phyloP scores from a whole-genome alignment of 2,113 vertebrate genomes.

The Pachycephala philippinensis region DNA sequence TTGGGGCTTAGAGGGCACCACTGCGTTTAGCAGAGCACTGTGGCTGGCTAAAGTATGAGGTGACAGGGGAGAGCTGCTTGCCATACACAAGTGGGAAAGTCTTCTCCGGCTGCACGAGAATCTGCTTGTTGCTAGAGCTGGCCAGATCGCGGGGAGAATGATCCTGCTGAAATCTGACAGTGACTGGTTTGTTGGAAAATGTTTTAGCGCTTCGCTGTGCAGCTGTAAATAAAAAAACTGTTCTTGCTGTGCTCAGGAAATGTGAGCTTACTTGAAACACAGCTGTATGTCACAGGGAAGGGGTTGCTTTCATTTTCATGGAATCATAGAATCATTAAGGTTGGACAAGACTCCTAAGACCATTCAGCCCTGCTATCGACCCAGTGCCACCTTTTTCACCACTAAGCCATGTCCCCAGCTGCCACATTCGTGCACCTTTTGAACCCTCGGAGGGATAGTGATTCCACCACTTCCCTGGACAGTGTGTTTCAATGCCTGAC shows the following conservation, averaged over 20 bases:
- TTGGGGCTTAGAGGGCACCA: accelerated
- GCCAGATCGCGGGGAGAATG: not conserved
- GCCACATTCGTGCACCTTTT: not conserved
- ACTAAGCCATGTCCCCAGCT: not conserved
- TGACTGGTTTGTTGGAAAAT: not conserved
- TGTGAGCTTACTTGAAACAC: not conserved
- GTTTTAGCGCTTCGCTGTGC: not conserved
- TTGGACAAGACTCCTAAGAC: not conserved
- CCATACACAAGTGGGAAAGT: accelerated
- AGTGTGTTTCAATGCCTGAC: not conserved
- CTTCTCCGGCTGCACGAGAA: not conserved
- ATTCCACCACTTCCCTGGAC: not conserved
- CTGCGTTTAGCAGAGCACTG: not conserved
- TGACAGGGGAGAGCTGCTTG: not conserved
- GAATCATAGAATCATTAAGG: not conserved
- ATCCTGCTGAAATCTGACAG: not conserved
- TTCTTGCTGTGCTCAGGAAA: not conserved
- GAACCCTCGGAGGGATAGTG: not conserved
- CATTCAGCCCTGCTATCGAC: not conserved
- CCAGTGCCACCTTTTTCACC: not conserved
- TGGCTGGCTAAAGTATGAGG: not conserved
- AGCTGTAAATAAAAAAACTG: not conserved
- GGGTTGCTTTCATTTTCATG: not conserved
- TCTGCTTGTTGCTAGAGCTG: not conserved
- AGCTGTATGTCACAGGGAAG: not conserved